Percentiles rank a stretch among this genome's conserved stretches.
phyloP scores from a whole-genome alignment of 2,113 vertebrate species.

The Psittacara wagleri region DNA sequence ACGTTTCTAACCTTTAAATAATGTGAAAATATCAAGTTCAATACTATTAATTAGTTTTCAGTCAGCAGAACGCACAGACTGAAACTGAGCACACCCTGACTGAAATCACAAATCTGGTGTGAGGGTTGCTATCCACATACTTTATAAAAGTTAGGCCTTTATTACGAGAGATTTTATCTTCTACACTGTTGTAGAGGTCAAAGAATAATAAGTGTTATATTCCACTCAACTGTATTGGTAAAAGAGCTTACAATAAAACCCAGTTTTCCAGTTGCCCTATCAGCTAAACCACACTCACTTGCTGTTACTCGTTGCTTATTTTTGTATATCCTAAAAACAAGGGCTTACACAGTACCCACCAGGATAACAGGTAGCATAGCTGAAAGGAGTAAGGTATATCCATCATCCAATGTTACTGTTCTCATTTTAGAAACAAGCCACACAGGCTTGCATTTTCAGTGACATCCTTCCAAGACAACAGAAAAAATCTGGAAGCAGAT shows the following conservation, averaged over 20 bases:
- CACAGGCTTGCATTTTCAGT: not conserved
- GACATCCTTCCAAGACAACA: not conserved
- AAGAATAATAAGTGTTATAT: not conserved
- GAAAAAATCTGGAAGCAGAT: not conserved
- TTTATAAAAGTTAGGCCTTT: not conserved
- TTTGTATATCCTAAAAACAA: not conserved
- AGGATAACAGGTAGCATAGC: not conserved
- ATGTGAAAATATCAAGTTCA: conserved; percentile 2
- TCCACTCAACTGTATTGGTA: not conserved
- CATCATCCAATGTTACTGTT: not conserved
- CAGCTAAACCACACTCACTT: not conserved
- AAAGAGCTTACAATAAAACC: not conserved
- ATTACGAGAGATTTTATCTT: not conserved
- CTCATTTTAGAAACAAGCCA: not conserved
- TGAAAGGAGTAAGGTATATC: not conserved
- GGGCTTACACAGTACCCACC: not conserved
- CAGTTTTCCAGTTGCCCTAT: not conserved
- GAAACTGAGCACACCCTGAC: not conserved
- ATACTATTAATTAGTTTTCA: conserved; percentile 22
- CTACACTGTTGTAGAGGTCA: not conserved
- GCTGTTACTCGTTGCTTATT: not conserved
- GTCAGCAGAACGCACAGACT: not conserved
- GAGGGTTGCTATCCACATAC: not conserved
- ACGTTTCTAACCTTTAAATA: conserved; percentile 48
- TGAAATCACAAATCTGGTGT: not conserved